These are phyloP conservation scores for Xanthorhoe spadicearia DNA, from an alignment of 2,888 invertebrate genomes.

Conservation along the genomic window DNA sequence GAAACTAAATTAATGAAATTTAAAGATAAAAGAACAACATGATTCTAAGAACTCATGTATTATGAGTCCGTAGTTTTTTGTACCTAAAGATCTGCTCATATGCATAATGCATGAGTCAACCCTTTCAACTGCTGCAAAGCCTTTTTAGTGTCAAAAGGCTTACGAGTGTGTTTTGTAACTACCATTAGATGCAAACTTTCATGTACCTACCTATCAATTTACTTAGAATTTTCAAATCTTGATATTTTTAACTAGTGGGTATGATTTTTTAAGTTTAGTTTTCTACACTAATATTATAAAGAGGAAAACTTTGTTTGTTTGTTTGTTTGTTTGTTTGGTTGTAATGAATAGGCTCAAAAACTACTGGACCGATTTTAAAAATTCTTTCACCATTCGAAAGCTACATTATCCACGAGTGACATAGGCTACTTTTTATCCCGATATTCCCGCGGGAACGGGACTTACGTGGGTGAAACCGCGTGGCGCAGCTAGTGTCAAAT, in stretches of 20 bases:
- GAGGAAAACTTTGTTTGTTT: too few relatives aligned
- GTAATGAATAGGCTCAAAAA: too few relatives aligned
- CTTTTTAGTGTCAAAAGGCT: constrained; percentile 19
- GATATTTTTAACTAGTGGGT: background rate
- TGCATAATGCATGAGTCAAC: constrained; percentile 32
- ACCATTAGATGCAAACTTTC: background rate
- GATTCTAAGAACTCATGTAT: background rate
- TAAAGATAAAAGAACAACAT: background rate
- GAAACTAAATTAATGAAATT: background rate
- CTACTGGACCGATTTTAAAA: too few relatives aligned
- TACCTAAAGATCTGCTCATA: constrained; percentile 9
- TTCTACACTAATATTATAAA: too few relatives aligned
- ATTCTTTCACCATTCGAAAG: too few relatives aligned
- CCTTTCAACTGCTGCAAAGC: constrained; percentile 25
- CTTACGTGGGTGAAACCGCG: too few relatives aligned
- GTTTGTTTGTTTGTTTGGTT: too few relatives aligned
- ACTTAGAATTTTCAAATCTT: background rate
- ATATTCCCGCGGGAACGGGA: too few relatives aligned
- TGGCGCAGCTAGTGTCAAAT: too few relatives aligned
- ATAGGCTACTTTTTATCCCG: too few relatives aligned
- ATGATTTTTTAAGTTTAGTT: too few relatives aligned
- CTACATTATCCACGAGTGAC: too few relatives aligned
- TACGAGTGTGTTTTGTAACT: background rate
- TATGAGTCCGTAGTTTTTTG: constrained; percentile 1
- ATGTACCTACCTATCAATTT: background rate